These are phyloP conservation scores for Phodopus roborovskii DNA, from an alignment of 2,113 vertebrate genomes.

Conservation along the genomic window DNA sequence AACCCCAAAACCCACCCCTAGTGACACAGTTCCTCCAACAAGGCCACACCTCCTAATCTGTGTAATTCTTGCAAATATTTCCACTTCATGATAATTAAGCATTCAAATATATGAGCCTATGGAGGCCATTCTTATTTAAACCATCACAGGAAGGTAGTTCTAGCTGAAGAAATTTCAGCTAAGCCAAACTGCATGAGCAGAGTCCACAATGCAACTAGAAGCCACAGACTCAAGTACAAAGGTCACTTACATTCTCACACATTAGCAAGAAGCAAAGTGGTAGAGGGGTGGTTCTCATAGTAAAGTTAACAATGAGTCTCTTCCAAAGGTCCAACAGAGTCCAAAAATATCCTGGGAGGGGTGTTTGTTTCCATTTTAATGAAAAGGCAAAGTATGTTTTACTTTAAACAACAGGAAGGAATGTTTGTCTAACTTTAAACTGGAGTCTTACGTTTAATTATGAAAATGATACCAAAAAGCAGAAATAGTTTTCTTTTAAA, in stretches of 20 bases:
- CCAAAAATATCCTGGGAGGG: background rate
- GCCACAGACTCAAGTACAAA: background rate
- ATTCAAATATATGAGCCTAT: background rate
- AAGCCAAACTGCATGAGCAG: background rate
- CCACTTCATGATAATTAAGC: background rate
- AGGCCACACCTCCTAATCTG: background rate
- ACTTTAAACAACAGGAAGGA: constrained; percentile 56
- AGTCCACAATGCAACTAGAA: background rate
- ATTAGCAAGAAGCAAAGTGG: background rate
- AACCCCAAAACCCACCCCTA: background rate
- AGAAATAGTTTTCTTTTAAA: background rate
- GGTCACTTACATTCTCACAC: background rate
- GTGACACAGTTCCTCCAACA: background rate
- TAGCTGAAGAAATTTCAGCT: constrained; percentile 1
- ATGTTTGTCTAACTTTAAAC: constrained; percentile 39
- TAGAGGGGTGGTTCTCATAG: background rate
- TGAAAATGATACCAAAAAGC: constrained; percentile 41
- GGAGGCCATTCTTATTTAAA: background rate
- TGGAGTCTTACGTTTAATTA: constrained; percentile 28
- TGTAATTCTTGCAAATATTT: background rate
- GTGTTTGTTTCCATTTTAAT: background rate
- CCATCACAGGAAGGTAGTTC: background rate
- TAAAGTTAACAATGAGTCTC: background rate
- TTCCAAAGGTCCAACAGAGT: background rate
- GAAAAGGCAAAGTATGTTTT: constrained; percentile 27